Percentiles rank a stretch among this genome's conserved stretches.
Conservation (phyloP, 2,113 vertebrate species). For the Charadrius vociferus region DNA sequence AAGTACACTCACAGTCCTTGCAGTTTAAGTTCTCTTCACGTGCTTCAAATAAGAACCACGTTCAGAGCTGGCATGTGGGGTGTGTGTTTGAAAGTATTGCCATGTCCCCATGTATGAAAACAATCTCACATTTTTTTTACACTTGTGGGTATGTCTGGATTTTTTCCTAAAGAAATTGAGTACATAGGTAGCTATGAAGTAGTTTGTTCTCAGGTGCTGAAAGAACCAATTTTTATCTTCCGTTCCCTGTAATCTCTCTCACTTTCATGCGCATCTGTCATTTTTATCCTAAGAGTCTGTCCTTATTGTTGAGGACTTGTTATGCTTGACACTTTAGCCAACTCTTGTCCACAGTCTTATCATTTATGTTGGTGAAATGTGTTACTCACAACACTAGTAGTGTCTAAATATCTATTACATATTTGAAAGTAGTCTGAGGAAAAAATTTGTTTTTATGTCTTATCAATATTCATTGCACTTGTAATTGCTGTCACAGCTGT, state of each 20-base stretch:
- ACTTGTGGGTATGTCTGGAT: background rate
- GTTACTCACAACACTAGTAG: background rate
- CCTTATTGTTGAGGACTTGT: background rate
- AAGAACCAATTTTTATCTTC: background rate
- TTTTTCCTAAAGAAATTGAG: background rate
- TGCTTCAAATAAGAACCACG: background rate
- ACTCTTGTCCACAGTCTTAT: background rate
- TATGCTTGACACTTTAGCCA: background rate
- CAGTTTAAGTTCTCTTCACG: background rate
- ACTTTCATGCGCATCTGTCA: background rate
- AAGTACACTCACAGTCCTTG: background rate
- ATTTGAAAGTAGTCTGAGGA: background rate
- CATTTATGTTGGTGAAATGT: background rate
- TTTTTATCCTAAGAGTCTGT: background rate
- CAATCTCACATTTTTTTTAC: background rate
- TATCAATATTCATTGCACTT: constrained; percentile 36
- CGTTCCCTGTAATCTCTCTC: background rate
- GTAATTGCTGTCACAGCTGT: background rate
- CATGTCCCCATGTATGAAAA: background rate
- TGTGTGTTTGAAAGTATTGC: background rate
- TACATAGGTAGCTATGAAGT: background rate
- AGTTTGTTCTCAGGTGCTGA: background rate
- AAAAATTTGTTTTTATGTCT: background rate
- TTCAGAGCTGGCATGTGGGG: background rate
- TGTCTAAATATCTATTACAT: background rate